A percentile compares a stretch with the other conserved stretches of the same genome.
These are phyloP conservation scores for Anguilla pacifica DNA, from an alignment of 2,797 vertebrate species.

Conservation along the genomic window DNA sequence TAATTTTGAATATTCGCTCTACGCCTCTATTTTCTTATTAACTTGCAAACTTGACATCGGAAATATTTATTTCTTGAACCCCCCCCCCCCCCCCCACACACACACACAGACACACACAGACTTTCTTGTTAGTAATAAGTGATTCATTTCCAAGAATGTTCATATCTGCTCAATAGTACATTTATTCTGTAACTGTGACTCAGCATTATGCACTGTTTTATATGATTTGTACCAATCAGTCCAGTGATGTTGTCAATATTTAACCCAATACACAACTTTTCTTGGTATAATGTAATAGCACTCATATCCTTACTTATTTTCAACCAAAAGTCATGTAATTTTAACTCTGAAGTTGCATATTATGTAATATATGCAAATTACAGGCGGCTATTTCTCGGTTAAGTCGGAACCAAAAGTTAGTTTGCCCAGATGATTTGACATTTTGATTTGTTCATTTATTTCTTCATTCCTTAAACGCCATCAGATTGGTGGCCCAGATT, in stretches of 20 bases:
- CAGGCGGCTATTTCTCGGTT: too few relatives aligned
- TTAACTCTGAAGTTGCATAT: too few relatives aligned
- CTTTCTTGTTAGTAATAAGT: background rate
- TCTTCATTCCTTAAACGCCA: background rate
- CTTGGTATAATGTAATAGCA: background rate
- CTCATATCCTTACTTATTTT: background rate
- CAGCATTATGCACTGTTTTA: background rate
- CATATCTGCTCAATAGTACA: background rate
- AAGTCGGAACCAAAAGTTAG: too few relatives aligned
- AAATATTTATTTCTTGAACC: background rate
- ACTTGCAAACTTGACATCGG: constrained; percentile 6
- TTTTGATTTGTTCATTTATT: background rate
- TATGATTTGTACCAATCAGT: background rate
- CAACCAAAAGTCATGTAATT: background rate
- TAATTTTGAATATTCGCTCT: constrained; percentile 18
- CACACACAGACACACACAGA: background rate
- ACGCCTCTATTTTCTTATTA: background rate
- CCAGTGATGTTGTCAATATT: background rate
- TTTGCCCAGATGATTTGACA: background rate
- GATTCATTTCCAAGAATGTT: background rate
- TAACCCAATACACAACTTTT: background rate
- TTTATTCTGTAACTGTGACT: background rate
- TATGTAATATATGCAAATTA: too few relatives aligned
- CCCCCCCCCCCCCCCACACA: too few relatives aligned
- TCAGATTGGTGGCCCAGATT: background rate